Conservation (phyloP, 2,113 vertebrate genomes). For the Osmerus mordax region DNA sequence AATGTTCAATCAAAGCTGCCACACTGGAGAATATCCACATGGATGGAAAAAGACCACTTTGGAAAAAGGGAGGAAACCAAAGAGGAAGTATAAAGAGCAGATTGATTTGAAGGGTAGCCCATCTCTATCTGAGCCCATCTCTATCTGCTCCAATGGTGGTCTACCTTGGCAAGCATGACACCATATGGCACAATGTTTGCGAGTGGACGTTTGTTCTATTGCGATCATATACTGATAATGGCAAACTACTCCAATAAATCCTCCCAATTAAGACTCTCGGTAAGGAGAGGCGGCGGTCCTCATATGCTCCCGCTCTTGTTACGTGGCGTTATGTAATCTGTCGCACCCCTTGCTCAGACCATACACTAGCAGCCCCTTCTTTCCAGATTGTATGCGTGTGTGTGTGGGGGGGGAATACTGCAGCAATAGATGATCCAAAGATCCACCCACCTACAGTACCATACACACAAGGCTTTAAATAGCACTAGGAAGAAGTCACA, state of each 20-base stretch:
- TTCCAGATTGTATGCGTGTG: background rate
- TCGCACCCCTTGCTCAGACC: slow-evolving; percentile 56
- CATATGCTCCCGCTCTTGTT: slow-evolving; percentile 48
- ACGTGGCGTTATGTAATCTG: slow-evolving; percentile 65
- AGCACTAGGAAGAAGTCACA: slow-evolving; percentile 58
- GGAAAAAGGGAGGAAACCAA: too few relatives aligned
- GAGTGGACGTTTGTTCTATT: too few relatives aligned
- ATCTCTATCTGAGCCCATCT: too few relatives aligned
- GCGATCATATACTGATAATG: too few relatives aligned
- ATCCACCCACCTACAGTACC: slow-evolving; percentile 25
- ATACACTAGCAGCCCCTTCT: slow-evolving; percentile 52
- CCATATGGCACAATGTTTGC: too few relatives aligned
- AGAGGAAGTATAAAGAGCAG: too few relatives aligned
- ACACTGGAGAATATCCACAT: background rate
- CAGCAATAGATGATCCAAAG: slow-evolving; percentile 43
- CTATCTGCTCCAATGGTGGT: too few relatives aligned
- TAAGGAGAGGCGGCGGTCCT: slow-evolving; percentile 57
- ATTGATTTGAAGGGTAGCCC: too few relatives aligned
- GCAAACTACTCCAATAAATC: background rate
- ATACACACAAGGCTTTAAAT: slow-evolving; percentile 61
- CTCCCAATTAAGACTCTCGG: slow-evolving; percentile 54
- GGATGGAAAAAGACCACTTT: too few relatives aligned
- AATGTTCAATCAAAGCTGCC: background rate
- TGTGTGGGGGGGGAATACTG: slow-evolving; percentile 18
- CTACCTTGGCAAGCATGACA: too few relatives aligned